phyloP scores from a whole-genome alignment of 2,888 invertebrate genomes.

The Deilephila elpenor region DNA sequence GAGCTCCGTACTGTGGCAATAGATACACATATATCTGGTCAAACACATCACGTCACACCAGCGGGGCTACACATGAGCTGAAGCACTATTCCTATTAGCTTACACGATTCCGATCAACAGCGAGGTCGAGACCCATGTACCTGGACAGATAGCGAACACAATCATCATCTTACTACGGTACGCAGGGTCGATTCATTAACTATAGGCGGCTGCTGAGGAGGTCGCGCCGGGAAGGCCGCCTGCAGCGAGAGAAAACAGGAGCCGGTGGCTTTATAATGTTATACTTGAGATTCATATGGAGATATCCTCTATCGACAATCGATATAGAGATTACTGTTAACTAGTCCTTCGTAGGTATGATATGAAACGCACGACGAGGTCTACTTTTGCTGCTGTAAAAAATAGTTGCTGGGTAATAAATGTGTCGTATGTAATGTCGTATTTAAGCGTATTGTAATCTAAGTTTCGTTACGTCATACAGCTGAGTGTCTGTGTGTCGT shows the following conservation, averaged over 20 bases:
- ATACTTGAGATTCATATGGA: no score
- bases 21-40: slow-evolving; percentile 12
- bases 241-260: neutral
- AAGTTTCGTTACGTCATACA: no score
- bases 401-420: no score
- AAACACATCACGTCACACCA: slow-evolving; percentile 34
- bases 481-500: neutral
- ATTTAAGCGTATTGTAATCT: no score
- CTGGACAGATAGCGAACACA: neutral
- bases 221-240: neutral
- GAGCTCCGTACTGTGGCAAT: neutral
- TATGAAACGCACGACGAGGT: no score
- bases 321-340: no score
- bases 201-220: slow-evolving; percentile 8
- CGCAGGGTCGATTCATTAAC: neutral
- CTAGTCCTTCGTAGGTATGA: no score
- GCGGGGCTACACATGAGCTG: slow-evolving; percentile 41
- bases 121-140: slow-evolving; percentile 34
- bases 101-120: slow-evolving; percentile 23
- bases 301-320: no score
- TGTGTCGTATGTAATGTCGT: no score
- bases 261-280: no score
- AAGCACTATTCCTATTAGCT: slow-evolving; percentile 32
- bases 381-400: no score
- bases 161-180: neutral